Base-by-base conservation (phyloP, 2,797 vertebrate genomes). In the Silurus lanzhouensis region DNA sequence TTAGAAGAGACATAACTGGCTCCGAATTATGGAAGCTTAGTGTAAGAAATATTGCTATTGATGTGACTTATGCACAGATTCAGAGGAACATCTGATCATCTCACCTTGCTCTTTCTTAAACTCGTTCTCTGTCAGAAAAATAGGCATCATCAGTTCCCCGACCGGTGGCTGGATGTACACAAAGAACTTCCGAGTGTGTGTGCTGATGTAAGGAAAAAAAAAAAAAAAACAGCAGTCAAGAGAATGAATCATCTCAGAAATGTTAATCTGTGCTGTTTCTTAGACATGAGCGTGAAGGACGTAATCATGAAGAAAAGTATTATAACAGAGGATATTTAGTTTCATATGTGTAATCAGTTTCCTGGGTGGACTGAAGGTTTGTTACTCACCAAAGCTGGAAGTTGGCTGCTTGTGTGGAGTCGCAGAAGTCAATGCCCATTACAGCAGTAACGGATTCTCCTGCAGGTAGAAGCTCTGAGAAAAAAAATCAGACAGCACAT, bases 361-460 rank as follows among this genome's bases (percentile, higher is more conserved):
- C 19, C 15, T 63, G 48, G 10, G 48, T 25, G 19, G 75, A 80
- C 5, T 86, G 6, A 83, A 79, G 14, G 20, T 58, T 57, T 19
- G 67, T 46, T 83, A 7, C 96, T 93, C 90, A 99, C 98, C 98
- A 99, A 81, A 99, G 94, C 93, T 99, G 98, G 94, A 99, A 99
- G 93, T 98, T 99, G 25, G 98, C 98, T 0, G 96, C 96, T 91
- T 99, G 98, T 17, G 98, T 99, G 0, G 98, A 99, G 91, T 99
- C 98, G 1, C 97, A 98, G 93, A 99, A 99, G 90, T 99, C 97
- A 8, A 99, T 98, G 87, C 98, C 98, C 96, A 99, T 97, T 87
- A 97, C 93, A 14, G 96, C 95, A 0, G 90, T 95, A 85, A 93
- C 88, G 0, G 92, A 94, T 86, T 98, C 97, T 66, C 97, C 97